Evolutionary conservation across 2,888 invertebrate genomes (phyloP).

Genomic region (Drosophila recens): DNA sequence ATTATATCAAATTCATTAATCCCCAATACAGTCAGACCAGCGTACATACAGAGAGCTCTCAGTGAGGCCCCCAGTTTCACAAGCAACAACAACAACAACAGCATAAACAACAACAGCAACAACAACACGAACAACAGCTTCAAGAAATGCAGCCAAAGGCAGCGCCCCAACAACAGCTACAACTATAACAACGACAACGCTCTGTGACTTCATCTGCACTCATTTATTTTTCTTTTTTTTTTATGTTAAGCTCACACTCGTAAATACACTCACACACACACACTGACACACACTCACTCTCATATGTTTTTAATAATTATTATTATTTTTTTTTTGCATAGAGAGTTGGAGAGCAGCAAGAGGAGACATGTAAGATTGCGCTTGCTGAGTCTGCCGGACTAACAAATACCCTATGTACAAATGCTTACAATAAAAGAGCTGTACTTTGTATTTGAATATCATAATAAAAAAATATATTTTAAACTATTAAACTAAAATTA

Average conservation of each 20-base stretch:
- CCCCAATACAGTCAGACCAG: conserved; percentile 64
- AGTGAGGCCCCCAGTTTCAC: conserved; percentile 32
- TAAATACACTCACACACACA: conserved; percentile 33
- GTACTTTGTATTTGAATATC: no score
- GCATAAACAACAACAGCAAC: conserved; percentile 21
- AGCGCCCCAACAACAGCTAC: conserved; percentile 52
- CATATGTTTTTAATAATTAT: conserved; percentile 76
- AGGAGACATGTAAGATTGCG: conserved; percentile 17
- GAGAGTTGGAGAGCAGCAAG: conserved; percentile 46
- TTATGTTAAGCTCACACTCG: conserved; percentile 65
- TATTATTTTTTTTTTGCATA: conserved; percentile 57
- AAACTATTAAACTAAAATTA: no score
- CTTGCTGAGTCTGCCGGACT: background rate
- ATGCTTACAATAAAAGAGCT: background rate
- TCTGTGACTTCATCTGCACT: conserved; percentile 74
- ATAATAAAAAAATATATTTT: no score
- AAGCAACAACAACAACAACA: conserved; percentile 35
- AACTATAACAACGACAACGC: conserved; percentile 34
- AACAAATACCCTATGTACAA: background rate
- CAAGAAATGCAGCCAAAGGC: conserved; percentile 71
- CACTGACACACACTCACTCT: conserved; percentile 49
- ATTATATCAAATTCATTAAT: conserved; percentile 84
- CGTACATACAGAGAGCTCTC: conserved; percentile 2
- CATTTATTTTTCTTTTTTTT: conserved; percentile 59
- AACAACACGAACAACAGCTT: conserved; percentile 42